These are phyloP conservation scores for Mythimna ferrago DNA, from an alignment of 2,888 invertebrate species.

Conservation along the genomic window DNA sequence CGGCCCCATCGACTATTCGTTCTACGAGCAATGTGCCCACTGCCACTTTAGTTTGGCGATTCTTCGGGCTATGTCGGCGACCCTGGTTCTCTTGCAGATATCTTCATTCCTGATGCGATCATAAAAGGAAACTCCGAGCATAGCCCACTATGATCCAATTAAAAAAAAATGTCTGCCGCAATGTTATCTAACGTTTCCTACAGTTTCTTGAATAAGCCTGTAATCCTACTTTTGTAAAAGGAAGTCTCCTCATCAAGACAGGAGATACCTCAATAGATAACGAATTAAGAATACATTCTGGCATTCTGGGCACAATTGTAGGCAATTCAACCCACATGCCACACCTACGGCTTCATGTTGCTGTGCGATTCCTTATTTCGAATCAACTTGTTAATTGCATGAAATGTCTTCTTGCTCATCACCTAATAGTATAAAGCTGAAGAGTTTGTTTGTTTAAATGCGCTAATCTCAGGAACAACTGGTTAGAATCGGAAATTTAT, in stretches of 20 bases:
- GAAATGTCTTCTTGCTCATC: slow-evolving; percentile 11
- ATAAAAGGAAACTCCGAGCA: no score
- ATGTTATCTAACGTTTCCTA: neutral
- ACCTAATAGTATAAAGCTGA: neutral
- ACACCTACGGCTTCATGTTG: slow-evolving; percentile 41
- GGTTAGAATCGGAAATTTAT: no score
- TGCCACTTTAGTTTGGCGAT: no score
- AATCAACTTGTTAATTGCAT: slow-evolving; percentile 43
- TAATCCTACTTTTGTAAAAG: neutral
- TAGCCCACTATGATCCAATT: no score
- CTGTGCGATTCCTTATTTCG: slow-evolving; percentile 34
- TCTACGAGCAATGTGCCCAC: no score
- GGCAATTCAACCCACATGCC: slow-evolving; percentile 43
- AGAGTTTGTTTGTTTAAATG: no score
- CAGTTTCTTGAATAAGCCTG: neutral
- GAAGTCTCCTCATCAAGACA: neutral
- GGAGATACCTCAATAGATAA: slow-evolving; percentile 44
- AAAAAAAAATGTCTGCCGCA: neutral
- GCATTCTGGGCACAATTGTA: slow-evolving; percentile 42
- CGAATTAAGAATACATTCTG: slow-evolving; percentile 33
- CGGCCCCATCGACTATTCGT: no score
- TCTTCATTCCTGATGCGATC: no score
- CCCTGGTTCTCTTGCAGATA: no score
- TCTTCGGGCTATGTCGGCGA: no score
- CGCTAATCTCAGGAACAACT: no score